Percentiles rank a stretch among this genome's conserved stretches.
Evolutionary conservation across 1,140 invertebrate genomes (phyloP).

Genomic region (Odontomachus brunneus): DNA sequence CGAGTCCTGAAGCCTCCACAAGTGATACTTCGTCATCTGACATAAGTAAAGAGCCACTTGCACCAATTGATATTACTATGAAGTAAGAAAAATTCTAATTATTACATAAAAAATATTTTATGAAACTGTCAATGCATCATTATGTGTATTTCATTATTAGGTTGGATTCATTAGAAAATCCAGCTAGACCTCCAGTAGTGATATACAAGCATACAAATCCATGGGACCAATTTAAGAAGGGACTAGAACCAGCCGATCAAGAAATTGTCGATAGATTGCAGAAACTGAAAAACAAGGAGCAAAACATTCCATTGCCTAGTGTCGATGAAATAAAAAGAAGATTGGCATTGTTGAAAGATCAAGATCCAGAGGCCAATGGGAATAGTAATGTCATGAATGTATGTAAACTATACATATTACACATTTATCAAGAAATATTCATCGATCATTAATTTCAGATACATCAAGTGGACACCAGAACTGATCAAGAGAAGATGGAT

Average conservation of each 20-base stretch:
- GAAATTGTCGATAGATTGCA: slow-evolving; percentile 81
- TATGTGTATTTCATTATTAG: slow-evolving; percentile 65
- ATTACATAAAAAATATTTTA: not conserved
- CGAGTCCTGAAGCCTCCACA: slow-evolving; percentile 18
- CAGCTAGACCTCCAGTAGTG: slow-evolving; percentile 81
- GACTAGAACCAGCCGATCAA: slow-evolving; percentile 81
- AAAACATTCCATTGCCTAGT: slow-evolving; percentile 72
- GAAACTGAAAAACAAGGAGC: slow-evolving; percentile 81
- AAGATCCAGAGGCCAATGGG: slow-evolving; percentile 70
- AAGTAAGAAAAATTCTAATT: slow-evolving; percentile 69
- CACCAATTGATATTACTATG: slow-evolving; percentile 78
- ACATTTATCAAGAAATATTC: not conserved
- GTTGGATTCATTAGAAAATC: slow-evolving; percentile 81
- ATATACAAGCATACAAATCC: slow-evolving; percentile 78
- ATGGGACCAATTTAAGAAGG: slow-evolving; percentile 80
- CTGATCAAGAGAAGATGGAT: slow-evolving; percentile 80
- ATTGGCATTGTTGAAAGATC: slow-evolving; percentile 80
- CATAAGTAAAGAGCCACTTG: slow-evolving; percentile 61
- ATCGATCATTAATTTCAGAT: slow-evolving; percentile 67
- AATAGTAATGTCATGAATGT: slow-evolving; percentile 66
- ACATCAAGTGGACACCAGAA: slow-evolving; percentile 78
- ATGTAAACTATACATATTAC: slow-evolving; percentile 18
- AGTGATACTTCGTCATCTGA: slow-evolving; percentile 21
- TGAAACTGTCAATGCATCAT: not conserved
- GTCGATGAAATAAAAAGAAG: slow-evolving; percentile 81